Percentiles rank a stretch among this genome's conserved stretches.
These are phyloP conservation scores for Helostoma temminkii DNA, from an alignment of 2,797 vertebrate species.

Conservation along the genomic window DNA sequence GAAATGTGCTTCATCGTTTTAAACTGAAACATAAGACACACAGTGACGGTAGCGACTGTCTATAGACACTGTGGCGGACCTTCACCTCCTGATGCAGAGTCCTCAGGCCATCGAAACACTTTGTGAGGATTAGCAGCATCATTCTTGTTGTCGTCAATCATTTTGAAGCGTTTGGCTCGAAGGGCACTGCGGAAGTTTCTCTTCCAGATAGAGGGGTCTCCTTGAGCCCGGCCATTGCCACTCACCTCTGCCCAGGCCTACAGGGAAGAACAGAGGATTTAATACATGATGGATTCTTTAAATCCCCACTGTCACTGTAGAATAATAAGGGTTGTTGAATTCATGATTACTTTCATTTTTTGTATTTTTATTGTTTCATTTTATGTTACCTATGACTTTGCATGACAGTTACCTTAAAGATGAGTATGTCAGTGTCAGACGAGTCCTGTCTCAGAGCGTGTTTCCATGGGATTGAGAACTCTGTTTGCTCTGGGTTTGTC, in stretches of 20 bases:
- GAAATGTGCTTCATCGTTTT: too few relatives aligned
- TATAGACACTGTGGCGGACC: not conserved
- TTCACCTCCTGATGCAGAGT: slow-evolving; percentile 68
- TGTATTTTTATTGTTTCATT: too few relatives aligned
- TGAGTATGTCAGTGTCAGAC: slow-evolving; percentile 82
- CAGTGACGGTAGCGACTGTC: too few relatives aligned
- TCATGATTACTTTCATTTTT: not conserved
- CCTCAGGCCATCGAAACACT: slow-evolving; percentile 81
- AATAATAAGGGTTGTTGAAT: not conserved
- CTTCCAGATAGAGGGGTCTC: slow-evolving; percentile 89
- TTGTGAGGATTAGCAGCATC: slow-evolving; percentile 88
- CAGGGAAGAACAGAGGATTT: not conserved
- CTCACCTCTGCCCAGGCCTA: slow-evolving; percentile 91
- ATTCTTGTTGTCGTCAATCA: slow-evolving; percentile 83
- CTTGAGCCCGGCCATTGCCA: slow-evolving; percentile 70
- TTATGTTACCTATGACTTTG: not conserved
- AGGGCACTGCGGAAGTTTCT: slow-evolving; percentile 92
- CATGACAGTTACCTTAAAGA: slow-evolving; percentile 85
- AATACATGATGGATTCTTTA: not conserved
- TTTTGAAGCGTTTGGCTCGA: slow-evolving; percentile 83
- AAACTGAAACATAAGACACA: too few relatives aligned
- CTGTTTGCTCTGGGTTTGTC: slow-evolving; percentile 79
- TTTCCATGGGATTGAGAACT: slow-evolving; percentile 91
- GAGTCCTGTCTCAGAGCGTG: slow-evolving; percentile 89
- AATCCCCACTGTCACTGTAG: not conserved